Percentiles rank a stretch among this genome's conserved stretches.
These are phyloP conservation scores for Drosophila arizonae DNA, from an alignment of 1,140 invertebrate genomes.

Conservation along the genomic window DNA sequence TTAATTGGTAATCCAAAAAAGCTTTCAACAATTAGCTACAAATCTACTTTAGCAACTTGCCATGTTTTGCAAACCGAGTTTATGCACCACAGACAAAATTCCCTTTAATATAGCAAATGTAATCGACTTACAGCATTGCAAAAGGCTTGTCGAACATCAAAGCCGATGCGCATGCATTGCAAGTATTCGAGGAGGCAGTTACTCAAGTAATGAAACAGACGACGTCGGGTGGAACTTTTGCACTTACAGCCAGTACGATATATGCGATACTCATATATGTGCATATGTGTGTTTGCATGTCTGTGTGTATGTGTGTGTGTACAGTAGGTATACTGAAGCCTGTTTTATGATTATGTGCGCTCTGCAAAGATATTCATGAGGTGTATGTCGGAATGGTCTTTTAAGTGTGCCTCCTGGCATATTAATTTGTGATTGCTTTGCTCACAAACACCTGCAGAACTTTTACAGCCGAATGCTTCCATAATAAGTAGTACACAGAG, in stretches of 20 bases:
- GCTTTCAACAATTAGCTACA: conserved; percentile 27
- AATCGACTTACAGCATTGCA: background rate
- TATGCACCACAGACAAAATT: background rate
- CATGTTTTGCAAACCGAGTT: background rate
- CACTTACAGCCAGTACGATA: too few relatives aligned
- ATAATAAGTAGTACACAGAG: conserved; percentile 26
- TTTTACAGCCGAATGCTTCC: conserved; percentile 37
- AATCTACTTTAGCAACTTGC: background rate
- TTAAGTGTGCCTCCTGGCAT: conserved; percentile 31
- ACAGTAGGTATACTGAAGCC: conserved; percentile 1
- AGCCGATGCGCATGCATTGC: background rate
- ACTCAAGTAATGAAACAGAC: conserved; percentile 16
- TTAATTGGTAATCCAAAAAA: conserved; percentile 40
- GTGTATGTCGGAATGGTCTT: conserved; percentile 5
- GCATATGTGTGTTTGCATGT: background rate
- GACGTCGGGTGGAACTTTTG: background rate
- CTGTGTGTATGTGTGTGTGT: background rate
- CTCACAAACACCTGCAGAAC: conserved; percentile 33
- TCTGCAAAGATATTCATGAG: conserved; percentile 14
- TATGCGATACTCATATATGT: background rate
- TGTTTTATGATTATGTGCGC: conserved; percentile 32
- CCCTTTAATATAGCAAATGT: background rate
- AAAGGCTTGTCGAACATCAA: background rate
- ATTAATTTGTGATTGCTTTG: conserved; percentile 40
- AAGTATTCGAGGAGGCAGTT: background rate